Evolutionary conservation across 2,113 vertebrate genomes (phyloP), one percentile per base, ranked within the genome.

Genomic region (Mohoua ochrocephala): DNA sequence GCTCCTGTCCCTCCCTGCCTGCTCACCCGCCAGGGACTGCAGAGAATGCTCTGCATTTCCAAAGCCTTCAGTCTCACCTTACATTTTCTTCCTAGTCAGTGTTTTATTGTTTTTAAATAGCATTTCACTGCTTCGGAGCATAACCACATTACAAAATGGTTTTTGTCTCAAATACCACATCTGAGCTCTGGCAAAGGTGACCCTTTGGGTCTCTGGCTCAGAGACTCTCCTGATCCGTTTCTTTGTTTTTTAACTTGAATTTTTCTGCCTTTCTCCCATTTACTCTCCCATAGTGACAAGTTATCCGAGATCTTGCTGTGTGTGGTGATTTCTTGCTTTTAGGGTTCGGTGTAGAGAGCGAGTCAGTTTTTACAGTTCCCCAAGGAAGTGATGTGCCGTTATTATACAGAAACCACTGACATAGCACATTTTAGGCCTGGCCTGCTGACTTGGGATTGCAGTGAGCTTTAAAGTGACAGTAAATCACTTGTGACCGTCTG

Each of bases 291-390:
- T 3, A 49, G 49, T 75, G 93, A 41, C 49, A 22, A 3, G 52
- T 82, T 82, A 14, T 7, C 71, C 0, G 1, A 41, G 78, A 44
- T 52, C 85, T 73, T 64, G 56, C 78, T 73, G 49, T 20, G 35
- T 68, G 61, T 41, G 83, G 18, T 79, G 78, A 73, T 83, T 91
- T 85, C 90, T 91, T 75, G 90, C 90, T 89, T 71, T 93, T 24
- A 45, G 85, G 77, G 56, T 45, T 93, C 82, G 0, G 2, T 54
- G 87, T 15, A 26, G 89, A 82, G 78, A 74, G 65, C 37, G 15
- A 80, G 91, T 87, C n/a, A 65, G 81, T 75, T 87, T 84, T 84
- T 94, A 87, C 74, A 60, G 89, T 79, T 94, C 91, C 87, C 91
- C 9, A 9, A 95, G 89, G 94, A 91, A 71, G 81, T 27, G 74